These are phyloP conservation scores for Gyps fulvus DNA, from an alignment of 2,113 vertebrate genomes.

Conservation along the genomic window DNA sequence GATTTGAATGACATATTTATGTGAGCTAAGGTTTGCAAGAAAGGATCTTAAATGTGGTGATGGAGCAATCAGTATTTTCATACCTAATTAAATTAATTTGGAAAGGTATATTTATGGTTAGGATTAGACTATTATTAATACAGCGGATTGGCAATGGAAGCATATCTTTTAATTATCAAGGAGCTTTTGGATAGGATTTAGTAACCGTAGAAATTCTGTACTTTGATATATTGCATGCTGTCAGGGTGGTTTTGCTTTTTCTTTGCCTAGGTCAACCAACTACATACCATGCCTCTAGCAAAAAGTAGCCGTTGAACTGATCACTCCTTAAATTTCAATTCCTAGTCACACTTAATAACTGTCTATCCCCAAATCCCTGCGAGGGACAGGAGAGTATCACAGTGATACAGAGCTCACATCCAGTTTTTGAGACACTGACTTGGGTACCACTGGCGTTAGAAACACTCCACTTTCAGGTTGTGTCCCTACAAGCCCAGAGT, in stretches of 20 bases:
- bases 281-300: constrained; percentile 35
- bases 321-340: constrained; percentile 55
- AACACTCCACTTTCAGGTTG: background rate
- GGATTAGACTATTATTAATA: background rate
- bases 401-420: constrained; percentile 17
- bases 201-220: background rate
- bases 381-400: constrained; percentile 26
- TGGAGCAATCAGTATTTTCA: background rate
- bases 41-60: background rate
- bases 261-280: constrained; percentile 45
- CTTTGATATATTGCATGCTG: background rate
- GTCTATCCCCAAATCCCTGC: constrained; percentile 33
- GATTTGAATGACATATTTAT: background rate
- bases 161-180: background rate
- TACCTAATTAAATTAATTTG: background rate
- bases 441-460: background rate
- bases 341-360: constrained; percentile 63
- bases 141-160: background rate
- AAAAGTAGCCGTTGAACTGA: constrained; percentile 50
- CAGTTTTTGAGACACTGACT: background rate
- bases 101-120: background rate
- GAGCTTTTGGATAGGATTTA: background rate
- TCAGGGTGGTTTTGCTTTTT: constrained; percentile 1
- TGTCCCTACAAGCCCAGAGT: background rate
- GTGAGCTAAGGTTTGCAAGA: background rate